Conservation (phyloP, 2,797 vertebrate genomes). For the Chaenodraco wilsoni region DNA sequence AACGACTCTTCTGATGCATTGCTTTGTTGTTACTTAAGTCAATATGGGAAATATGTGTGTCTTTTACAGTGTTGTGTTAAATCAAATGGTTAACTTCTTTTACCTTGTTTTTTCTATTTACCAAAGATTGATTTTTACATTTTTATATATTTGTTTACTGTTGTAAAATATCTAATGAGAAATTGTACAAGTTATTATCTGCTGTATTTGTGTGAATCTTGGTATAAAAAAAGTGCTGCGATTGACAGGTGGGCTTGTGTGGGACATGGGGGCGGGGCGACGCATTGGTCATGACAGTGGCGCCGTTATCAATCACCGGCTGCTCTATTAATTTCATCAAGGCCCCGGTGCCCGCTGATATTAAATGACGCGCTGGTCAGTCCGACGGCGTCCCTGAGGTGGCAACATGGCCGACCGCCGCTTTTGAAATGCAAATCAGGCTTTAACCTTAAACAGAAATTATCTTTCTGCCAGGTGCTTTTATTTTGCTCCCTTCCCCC, state of each 20-base stretch:
- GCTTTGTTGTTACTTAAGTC: constrained; percentile 11
- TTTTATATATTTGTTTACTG: constrained; percentile 32
- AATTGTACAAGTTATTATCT: constrained; percentile 2
- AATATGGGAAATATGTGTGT: neutral
- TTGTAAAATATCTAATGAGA: constrained; percentile 25
- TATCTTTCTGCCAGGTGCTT: constrained; percentile 77
- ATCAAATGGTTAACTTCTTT: constrained; percentile 26
- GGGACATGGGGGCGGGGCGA: constrained; percentile 4
- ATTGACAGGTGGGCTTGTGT: constrained; percentile 43
- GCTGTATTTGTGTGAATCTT: constrained; percentile 10
- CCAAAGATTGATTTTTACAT: constrained; percentile 9
- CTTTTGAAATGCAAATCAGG: constrained; percentile 90
- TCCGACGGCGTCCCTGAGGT: constrained; percentile 77
- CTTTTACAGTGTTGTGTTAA: constrained; percentile 20
- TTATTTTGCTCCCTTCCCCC: constrained; percentile 1
- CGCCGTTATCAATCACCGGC: constrained; percentile 84
- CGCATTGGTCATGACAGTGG: constrained; percentile 46
- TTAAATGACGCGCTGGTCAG: constrained; percentile 83
- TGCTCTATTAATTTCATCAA: constrained; percentile 87
- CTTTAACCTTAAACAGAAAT: constrained; percentile 88
- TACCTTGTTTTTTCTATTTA: constrained; percentile 10
- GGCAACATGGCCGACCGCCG: constrained; percentile 59
- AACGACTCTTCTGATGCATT: constrained; percentile 6
- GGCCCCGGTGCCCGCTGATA: constrained; percentile 81
- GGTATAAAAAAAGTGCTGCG: constrained; percentile 19